phyloP scores from a whole-genome alignment of 1,140 invertebrate genomes.

The Melanaphis sacchari region DNA sequence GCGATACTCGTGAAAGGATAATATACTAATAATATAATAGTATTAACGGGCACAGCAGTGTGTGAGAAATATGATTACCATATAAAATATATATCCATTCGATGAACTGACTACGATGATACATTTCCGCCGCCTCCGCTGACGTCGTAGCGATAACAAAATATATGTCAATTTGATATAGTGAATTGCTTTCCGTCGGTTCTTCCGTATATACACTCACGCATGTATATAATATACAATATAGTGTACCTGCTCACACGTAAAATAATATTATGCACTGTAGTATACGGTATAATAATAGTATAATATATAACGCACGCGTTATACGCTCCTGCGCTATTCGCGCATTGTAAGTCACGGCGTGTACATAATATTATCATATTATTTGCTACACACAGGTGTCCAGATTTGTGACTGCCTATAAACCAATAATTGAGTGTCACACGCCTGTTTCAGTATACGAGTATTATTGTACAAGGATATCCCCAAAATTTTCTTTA shows the following conservation, averaged over 20 bases:
- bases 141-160: background rate
- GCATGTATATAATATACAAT: background rate
- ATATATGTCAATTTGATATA: background rate
- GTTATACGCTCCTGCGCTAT: background rate
- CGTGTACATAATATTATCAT: background rate
- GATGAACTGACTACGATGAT: background rate
- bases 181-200: background rate
- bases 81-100: background rate
- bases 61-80: background rate
- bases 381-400: background rate
- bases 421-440: background rate
- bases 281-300: background rate
- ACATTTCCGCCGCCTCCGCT: too few species aligned
- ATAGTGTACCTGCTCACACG: background rate
- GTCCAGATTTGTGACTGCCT: background rate
- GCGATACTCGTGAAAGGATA: background rate
- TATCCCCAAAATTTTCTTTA: too few species aligned
- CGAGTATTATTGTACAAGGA: too few species aligned
- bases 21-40: slow-evolving; percentile 13
- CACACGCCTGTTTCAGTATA: too few species aligned
- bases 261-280: background rate
- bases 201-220: background rate
- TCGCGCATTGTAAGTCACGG: background rate
- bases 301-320: background rate
- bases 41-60: background rate